These are phyloP conservation scores for Corythornis leucogaster DNA, from an alignment of 2,797 vertebrate species.

Conservation along the genomic window DNA sequence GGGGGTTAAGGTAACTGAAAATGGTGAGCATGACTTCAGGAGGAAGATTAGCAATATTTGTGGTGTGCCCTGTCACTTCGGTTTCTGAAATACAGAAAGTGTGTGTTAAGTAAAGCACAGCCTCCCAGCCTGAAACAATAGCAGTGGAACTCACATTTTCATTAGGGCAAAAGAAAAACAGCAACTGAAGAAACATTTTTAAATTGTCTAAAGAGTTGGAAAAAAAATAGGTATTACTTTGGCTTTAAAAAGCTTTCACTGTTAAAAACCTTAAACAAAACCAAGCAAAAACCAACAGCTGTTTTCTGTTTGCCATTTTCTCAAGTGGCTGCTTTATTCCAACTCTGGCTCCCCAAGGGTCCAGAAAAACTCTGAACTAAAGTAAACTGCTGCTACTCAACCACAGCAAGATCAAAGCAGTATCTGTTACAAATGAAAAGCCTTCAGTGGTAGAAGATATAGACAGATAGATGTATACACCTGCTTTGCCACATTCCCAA, in stretches of 20 bases:
- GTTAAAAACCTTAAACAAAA: not conserved
- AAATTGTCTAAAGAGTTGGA: not conserved
- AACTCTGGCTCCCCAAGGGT: not conserved
- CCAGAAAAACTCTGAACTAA: not conserved
- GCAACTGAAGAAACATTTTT: not conserved
- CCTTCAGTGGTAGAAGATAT: not conserved
- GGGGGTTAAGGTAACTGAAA: constrained; percentile 90
- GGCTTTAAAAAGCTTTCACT: not conserved
- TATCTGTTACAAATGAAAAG: not conserved
- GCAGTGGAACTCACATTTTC: constrained; percentile 10
- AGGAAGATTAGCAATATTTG: constrained; percentile 89
- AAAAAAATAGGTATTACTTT: not conserved
- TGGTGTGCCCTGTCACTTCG: constrained; percentile 76
- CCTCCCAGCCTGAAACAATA: constrained; percentile 3
- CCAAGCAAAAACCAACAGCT: not conserved
- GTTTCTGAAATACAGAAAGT: constrained; percentile 80
- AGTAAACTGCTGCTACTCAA: not conserved
- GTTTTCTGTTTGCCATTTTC: not conserved
- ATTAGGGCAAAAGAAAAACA: constrained; percentile 11
- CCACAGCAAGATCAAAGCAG: not conserved
- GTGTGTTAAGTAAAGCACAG: constrained; percentile 7
- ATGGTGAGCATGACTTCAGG: constrained; percentile 93
- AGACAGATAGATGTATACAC: not conserved
- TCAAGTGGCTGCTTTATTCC: not conserved
- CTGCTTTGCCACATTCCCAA: constrained; percentile 29